Conservation (phyloP, 1,140 invertebrate species). For the Bombus confusus region DNA sequence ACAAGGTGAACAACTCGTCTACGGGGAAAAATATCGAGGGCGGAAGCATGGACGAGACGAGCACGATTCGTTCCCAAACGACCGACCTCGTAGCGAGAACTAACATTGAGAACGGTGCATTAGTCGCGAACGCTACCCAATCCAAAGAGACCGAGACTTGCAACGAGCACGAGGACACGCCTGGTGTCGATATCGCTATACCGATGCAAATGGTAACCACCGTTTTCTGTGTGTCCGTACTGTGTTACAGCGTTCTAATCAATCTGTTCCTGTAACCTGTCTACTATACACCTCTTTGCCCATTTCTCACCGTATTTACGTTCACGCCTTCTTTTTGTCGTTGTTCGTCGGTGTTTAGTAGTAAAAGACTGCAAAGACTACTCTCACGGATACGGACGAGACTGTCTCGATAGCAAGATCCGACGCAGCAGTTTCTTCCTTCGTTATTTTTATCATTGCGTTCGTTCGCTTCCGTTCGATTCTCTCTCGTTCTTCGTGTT, state of each 20-base stretch:
- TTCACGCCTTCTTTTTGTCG: not conserved
- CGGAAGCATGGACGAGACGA: conserved; percentile 75
- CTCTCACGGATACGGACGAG: conserved; percentile 44
- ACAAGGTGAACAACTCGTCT: conserved; percentile 40
- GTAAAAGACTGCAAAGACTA: conserved; percentile 44
- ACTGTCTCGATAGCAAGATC: conserved; percentile 37
- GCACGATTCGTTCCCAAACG: conserved; percentile 68
- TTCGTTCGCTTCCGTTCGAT: too few species aligned
- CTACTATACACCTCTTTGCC: not conserved
- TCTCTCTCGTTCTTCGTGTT: not conserved
- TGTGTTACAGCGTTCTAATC: conserved; percentile 82
- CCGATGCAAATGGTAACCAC: conserved; percentile 82
- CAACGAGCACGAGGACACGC: conserved; percentile 69
- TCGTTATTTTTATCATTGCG: conserved; percentile 3
- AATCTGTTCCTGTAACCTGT: conserved; percentile 78
- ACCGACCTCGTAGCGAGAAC: conserved; percentile 61
- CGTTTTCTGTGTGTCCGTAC: conserved; percentile 81
- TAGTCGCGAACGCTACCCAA: conserved; percentile 71
- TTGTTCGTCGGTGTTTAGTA: conserved; percentile 52
- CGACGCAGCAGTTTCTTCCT: conserved; percentile 54
- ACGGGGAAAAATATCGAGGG: conserved; percentile 15
- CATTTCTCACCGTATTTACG: not conserved
- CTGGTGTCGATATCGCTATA: conserved; percentile 75
- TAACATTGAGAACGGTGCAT: conserved; percentile 69
- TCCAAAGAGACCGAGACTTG: conserved; percentile 69